phyloP scores from a whole-genome alignment of 2,113 vertebrate species.

The Epinephelus fuscoguttatus region DNA sequence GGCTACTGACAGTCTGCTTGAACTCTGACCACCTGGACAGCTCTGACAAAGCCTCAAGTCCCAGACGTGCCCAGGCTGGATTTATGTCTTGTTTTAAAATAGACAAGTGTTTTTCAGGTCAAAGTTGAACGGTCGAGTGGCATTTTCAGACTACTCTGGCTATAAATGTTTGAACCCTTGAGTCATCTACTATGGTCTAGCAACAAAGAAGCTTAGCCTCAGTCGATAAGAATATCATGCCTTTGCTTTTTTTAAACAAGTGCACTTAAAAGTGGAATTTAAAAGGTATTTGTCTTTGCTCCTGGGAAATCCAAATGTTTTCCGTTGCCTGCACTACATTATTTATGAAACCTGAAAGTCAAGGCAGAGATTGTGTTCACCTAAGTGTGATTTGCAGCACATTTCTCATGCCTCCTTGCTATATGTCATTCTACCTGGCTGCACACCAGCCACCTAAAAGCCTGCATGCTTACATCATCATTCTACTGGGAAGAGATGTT shows the following conservation, averaged over 20 bases:
- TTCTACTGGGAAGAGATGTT: constrained; percentile 59
- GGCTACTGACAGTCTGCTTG: background rate
- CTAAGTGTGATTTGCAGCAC: constrained; percentile 73
- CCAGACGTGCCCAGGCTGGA: constrained; percentile 28
- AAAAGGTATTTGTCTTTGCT: constrained; percentile 82
- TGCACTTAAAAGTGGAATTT: constrained; percentile 77
- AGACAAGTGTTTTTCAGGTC: constrained; percentile 42
- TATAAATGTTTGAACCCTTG: constrained; percentile 27
- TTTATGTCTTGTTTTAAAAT: constrained; percentile 50
- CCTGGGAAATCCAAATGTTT: constrained; percentile 79
- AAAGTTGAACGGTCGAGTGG: constrained; percentile 41
- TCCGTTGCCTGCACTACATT: constrained; percentile 70
- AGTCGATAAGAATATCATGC: constrained; percentile 8
- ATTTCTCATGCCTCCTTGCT: constrained; percentile 59
- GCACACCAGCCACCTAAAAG: constrained; percentile 73
- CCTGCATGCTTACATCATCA: constrained; percentile 65
- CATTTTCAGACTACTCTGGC: constrained; percentile 28
- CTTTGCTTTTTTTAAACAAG: constrained; percentile 27
- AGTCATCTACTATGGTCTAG: background rate
- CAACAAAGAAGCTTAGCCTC: background rate
- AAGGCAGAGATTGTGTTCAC: constrained; percentile 77
- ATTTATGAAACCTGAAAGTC: constrained; percentile 80
- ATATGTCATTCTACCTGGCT: constrained; percentile 78
- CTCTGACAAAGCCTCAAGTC: background rate
- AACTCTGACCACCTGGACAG: constrained; percentile 26